These are phyloP conservation scores for Villa cingulata DNA, from an alignment of 2,888 invertebrate species.

Conservation along the genomic window DNA sequence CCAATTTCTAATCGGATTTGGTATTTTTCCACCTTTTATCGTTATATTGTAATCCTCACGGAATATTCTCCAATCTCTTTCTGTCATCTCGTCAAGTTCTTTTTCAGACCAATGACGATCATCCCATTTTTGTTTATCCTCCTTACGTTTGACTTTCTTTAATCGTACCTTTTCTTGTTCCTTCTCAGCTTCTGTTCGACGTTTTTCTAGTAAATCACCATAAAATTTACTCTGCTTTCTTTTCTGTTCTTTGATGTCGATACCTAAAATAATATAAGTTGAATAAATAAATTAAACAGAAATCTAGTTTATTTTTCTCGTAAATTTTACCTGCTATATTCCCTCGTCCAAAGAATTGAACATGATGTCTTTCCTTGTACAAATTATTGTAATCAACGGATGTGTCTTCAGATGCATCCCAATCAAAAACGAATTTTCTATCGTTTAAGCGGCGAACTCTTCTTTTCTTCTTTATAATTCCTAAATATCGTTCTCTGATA, in stretches of 20 bases:
- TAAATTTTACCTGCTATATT: slow-evolving; percentile 55
- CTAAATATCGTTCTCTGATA: slow-evolving; percentile 89
- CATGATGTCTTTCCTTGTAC: slow-evolving; percentile 93
- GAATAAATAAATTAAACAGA: too few species aligned
- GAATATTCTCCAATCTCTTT: slow-evolving; percentile 99
- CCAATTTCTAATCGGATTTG: slow-evolving; percentile 92
- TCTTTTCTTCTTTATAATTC: slow-evolving; percentile 83
- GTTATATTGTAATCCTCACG: slow-evolving; percentile 98
- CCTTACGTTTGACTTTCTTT: slow-evolving; percentile 85
- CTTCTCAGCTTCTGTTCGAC: slow-evolving; percentile 92
- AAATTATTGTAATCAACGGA: slow-evolving; percentile 93
- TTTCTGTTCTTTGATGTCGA: slow-evolving; percentile 93
- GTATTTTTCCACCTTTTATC: slow-evolving; percentile 93
- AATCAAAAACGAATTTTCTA: slow-evolving; percentile 98
- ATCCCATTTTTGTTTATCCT: slow-evolving; percentile 98
- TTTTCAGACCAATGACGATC: slow-evolving; percentile 99
- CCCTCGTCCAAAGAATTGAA: slow-evolving; percentile 95
- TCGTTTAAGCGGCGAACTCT: slow-evolving; percentile 89
- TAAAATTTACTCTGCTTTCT: slow-evolving; percentile 96
- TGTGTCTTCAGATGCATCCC: slow-evolving; percentile 99
- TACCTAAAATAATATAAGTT: slow-evolving; percentile 43
- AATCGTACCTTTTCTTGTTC: slow-evolving; percentile 87
- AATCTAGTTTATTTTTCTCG: too few species aligned
- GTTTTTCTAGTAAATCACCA: slow-evolving; percentile 83
- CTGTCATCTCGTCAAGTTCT: slow-evolving; percentile 86